Conservation (phyloP, 2,113 vertebrate genomes). For the Procapra przewalskii region DNA sequence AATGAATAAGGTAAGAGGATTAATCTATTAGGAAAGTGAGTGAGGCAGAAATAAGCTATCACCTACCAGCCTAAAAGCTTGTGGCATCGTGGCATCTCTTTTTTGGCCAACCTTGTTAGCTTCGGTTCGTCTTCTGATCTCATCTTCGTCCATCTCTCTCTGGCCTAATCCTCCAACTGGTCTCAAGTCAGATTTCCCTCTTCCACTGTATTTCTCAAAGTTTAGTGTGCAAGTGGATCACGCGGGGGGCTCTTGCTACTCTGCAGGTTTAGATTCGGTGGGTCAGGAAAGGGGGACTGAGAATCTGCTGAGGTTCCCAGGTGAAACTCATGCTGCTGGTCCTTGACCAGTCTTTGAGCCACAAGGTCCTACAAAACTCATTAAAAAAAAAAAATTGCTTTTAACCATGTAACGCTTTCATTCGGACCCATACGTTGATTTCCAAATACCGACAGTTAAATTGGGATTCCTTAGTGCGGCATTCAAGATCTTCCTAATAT, state of each 20-base stretch:
- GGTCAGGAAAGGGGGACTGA: background rate
- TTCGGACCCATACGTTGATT: background rate
- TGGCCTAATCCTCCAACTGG: background rate
- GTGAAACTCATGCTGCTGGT: background rate
- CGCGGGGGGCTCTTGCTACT: background rate
- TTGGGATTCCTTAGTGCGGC: background rate
- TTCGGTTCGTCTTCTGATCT: background rate
- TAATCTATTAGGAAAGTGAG: background rate
- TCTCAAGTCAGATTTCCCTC: background rate
- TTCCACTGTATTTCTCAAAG: background rate
- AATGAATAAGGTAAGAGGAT: background rate
- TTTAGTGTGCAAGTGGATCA: background rate
- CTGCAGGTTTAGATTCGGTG: background rate
- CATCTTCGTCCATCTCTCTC: background rate
- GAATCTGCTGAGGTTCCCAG: background rate
- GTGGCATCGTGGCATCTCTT: background rate
- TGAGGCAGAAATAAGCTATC: background rate
- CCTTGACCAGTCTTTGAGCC: background rate
- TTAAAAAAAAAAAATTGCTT: background rate
- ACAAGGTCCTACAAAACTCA: background rate
- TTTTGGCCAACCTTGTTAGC: background rate
- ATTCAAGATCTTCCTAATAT: background rate
- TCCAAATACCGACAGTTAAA: background rate
- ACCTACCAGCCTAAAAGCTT: background rate
- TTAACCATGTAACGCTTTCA: background rate